Base-by-base conservation (phyloP, 2,113 vertebrate genomes). In the Ranitomeya variabilis region DNA sequence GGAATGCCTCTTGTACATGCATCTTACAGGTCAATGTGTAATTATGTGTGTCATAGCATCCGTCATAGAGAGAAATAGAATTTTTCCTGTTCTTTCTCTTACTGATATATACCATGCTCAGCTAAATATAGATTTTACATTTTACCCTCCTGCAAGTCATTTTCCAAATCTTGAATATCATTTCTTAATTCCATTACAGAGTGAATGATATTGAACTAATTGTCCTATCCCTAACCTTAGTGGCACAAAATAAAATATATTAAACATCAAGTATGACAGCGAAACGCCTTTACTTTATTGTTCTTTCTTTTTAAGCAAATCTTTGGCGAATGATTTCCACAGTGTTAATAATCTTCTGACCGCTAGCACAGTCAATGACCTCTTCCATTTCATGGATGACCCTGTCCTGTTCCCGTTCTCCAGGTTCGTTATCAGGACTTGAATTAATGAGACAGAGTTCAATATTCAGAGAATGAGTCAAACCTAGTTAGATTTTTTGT, bases 361-460 rank as follows among this genome's bases (percentile, higher is more conserved):
- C n/a, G 59, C 21, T 8, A 66, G 31, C 31, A 18, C n/a, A 78
- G 74, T 52, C 74, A 18, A 23, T 55, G 45, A 79, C 85, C 59
- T 52, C 10, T n/a, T 54, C 45, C 19, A 54, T 64, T 86, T 52
- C 60, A 86, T 64, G 59, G 45, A 78, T 19, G 21, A 66, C 31
- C 45, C 60, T 16, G 37, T n/a, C 19, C n/a, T 51, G 8, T 86
- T 86, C 57, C 85, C 57, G 18, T 78, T 52, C 37, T 86, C 73
- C 59, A 19, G 74, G 74, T 66, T 86, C 74, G 79, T 79, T 86
- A 66, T 19, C 12, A 15, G 59, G 59, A 37, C 21, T 26, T 62
- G 37, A 86, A 86, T 77, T 86, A 86, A 66, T 86, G 45, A 86
- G 85, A 62, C 45, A 54, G 59, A 26, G 60, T 64, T 86, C 59